These are phyloP conservation scores for Progne subis DNA, from an alignment of 2,113 vertebrate species.

Conservation along the genomic window DNA sequence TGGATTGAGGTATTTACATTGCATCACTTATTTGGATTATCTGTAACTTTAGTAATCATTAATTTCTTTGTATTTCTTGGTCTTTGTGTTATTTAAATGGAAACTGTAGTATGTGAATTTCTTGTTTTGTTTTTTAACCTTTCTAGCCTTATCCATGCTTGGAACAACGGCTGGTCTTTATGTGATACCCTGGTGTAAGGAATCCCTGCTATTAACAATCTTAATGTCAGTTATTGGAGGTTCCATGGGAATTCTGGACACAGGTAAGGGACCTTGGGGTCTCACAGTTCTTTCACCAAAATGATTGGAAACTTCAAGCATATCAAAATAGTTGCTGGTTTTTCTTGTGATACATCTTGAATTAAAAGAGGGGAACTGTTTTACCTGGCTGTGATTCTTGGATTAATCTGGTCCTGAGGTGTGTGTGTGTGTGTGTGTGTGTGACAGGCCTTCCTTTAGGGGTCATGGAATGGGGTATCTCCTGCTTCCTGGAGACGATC, in stretches of 20 bases:
- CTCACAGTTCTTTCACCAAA: neutral
- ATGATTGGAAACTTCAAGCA: neutral
- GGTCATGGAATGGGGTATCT: neutral
- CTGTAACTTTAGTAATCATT: neutral
- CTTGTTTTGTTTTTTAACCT: neutral
- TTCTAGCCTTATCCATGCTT: conserved; percentile 77
- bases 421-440: neutral
- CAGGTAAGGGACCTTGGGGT: conserved; percentile 74
- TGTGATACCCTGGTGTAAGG: conserved; percentile 86
- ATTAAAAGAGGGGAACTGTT: neutral
- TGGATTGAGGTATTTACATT: neutral
- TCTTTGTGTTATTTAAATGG: neutral
- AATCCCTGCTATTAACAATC: conserved; percentile 75
- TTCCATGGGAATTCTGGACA: conserved; percentile 89
- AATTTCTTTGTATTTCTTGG: neutral
- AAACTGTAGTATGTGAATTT: neutral
- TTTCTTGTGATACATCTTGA: neutral
- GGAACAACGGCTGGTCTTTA: conserved; percentile 83
- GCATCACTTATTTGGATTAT: neutral
- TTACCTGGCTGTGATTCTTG: neutral
- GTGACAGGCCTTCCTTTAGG: neutral
- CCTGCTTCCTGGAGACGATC: neutral
- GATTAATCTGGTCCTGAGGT: neutral
- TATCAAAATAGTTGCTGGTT: neutral
- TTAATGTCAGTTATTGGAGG: conserved; percentile 86